A percentile compares a stretch with the other conserved stretches of the same genome.
These are phyloP conservation scores for Nineta flava DNA, from an alignment of 2,888 invertebrate genomes.

Conservation along the genomic window DNA sequence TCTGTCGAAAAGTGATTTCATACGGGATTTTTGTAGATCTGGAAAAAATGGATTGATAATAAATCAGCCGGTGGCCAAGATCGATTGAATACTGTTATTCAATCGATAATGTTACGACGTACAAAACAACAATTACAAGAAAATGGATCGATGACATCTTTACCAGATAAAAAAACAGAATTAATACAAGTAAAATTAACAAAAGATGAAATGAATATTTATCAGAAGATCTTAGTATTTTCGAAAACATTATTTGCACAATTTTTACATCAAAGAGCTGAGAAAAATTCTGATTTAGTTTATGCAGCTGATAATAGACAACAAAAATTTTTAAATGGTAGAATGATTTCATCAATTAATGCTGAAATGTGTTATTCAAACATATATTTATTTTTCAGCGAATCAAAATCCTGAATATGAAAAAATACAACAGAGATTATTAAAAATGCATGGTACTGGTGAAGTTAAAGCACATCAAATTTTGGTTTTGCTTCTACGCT, in stretches of 20 bases:
- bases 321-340: slow-evolving; percentile 2
- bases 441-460: slow-evolving; percentile 35
- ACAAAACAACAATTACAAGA: slow-evolving; percentile 68
- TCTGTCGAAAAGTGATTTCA: not conserved
- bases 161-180: slow-evolving; percentile 45
- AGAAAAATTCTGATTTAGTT: slow-evolving; percentile 33
- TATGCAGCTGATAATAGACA: not conserved
- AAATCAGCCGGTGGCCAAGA: slow-evolving; percentile 62
- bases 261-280: slow-evolving; percentile 58
- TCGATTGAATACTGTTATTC: slow-evolving; percentile 71
- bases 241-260: slow-evolving; percentile 61
- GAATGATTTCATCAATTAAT: too few species aligned
- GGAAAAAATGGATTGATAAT: slow-evolving; percentile 87
- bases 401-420: slow-evolving; percentile 33
- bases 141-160: slow-evolving; percentile 38
- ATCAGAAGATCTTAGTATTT: slow-evolving; percentile 56
- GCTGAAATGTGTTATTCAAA: not conserved
- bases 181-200: slow-evolving; percentile 44
- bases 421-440: slow-evolving; percentile 47
- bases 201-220: slow-evolving; percentile 56
- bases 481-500: slow-evolving; percentile 63
- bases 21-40: slow-evolving; percentile 39
- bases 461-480: slow-evolving; percentile 42
- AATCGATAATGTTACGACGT: slow-evolving; percentile 69
- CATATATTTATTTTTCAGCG: slow-evolving; percentile 12